Evolutionary conservation across 2,113 vertebrate species (phyloP), one percentile per base, ranked within the genome.

Genomic region (Tenebrosternarchus preto): DNA sequence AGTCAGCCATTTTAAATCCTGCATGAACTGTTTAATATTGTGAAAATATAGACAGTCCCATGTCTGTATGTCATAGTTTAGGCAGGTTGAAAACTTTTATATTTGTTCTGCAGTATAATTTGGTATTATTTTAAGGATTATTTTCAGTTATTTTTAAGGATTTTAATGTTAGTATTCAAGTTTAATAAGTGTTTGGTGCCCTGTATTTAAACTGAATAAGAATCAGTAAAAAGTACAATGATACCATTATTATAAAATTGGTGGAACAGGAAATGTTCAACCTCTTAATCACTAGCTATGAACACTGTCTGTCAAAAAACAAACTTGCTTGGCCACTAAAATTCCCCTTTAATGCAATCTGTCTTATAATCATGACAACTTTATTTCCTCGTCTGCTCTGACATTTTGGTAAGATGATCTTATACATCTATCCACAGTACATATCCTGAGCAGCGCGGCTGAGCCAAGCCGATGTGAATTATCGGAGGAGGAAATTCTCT

Each of bases 401-500:
- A 73, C 78, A 55, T 61, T 39, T 73, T 0, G 5, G 69, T 36
- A 79, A 64, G 43, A 33, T 4, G 69, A 73, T 80, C 59, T 55
- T 63, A 3, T 25, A 11, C 68, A 55, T n/a, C 59, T 55, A 53
- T 70, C 17, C 12, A 2, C 24, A 9, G 33, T 56, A 27, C 55
- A 53, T 73, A 55, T 76, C 67, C 67, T 78, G 59, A 36, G 50
- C 76, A 66, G 57, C 25, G 50, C n/a, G 24, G 36, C 67, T 50
- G 78, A 82, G 60, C 70, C 55, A 19, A 84, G 86, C 80, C 82
- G 84, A 89, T 87, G 85, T 89, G 80, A 92, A 89, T 90, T 90
- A 90, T 85, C 76, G 86, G 55, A 79, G 76, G 61, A 84, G 86
- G 85, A 90, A 88, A 90, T 84, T 86, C 82, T 88, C 81, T 83